A percentile compares a stretch with the other conserved stretches of the same genome.
Evolutionary conservation across 2,797 vertebrate genomes (phyloP).

Genomic region (Halcyon smyrnensis): DNA sequence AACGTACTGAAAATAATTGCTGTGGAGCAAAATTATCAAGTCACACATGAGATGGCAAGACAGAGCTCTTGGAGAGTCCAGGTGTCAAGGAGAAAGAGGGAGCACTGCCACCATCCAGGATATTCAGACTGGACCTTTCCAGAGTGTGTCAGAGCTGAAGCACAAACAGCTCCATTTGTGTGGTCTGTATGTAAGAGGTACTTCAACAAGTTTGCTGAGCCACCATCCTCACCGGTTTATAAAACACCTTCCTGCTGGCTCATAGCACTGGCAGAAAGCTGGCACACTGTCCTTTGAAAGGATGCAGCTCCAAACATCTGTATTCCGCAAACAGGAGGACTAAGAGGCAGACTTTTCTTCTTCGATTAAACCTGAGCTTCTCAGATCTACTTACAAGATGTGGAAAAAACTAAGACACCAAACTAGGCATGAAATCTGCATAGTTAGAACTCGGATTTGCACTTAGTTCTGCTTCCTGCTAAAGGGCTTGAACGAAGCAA

Average conservation of each 20-base stretch:
- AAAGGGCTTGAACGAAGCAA: background rate
- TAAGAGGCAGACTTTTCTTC: background rate
- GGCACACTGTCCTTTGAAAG: background rate
- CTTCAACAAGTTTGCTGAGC: background rate
- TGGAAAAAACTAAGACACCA: background rate
- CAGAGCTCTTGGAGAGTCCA: background rate
- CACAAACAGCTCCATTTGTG: fast-evolving
- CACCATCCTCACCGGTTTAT: background rate
- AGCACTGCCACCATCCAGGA: background rate
- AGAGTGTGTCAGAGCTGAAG: background rate
- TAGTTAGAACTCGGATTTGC: background rate
- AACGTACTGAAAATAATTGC: background rate
- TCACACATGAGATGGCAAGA: background rate
- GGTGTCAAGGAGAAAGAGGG: background rate
- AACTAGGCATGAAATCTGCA: background rate
- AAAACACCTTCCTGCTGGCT: background rate
- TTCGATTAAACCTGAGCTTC: background rate
- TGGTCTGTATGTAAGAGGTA: background rate
- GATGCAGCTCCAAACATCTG: background rate
- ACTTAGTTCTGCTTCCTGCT: background rate
- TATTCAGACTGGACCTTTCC: background rate
- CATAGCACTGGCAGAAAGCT: background rate
- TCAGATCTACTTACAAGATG: background rate
- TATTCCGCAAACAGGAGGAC: background rate
- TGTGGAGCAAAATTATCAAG: fast-evolving